Base-by-base conservation (phyloP, 1,140 invertebrate genomes). In the Drosophila sproati region DNA sequence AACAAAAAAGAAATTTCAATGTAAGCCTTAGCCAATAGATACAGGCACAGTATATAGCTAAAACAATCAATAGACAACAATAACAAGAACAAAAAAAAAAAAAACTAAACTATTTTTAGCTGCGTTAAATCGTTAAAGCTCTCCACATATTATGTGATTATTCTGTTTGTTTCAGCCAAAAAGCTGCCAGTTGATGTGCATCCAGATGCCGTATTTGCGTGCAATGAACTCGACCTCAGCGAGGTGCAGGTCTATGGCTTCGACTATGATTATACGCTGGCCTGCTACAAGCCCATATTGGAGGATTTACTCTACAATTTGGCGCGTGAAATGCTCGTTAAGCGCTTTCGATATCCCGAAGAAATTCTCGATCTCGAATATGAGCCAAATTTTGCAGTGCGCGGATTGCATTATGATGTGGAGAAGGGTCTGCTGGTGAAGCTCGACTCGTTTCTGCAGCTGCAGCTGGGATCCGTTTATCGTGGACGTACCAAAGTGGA, bases 231-330 rank as follows among this genome's bases (percentile, higher is more conserved):
- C 28, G 96, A 98, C 93, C 93, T 99, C 29, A 95, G 96, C 68
- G 97, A 98, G 91, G 97, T 99, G 39, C 95, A 97, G 87, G 97
- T 99, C 1, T 99, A 99, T 94, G 98, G 98, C 12, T 99, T 99
- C 94, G 98, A 99, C 94, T 99, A 99, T 94, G 98, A 99, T 93
- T 99, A 99, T 91, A 99, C 98, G 0, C 93, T 99, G 71, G 98
- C 98, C n/a, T 97, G 97, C 85, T 99, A 99, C 93, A 98, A 97
- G 87, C 96, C 96, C 20, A 95, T 96, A 41, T 93, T 99, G 91
- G 97, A 99, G 92, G 95, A 96, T 90, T 93, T 99, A n/a, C 94
- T 99, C 4, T 99, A 99, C 93, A 96, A 98, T 90, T 94, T 99
- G 43, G 98, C 97, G 5, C 95, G 96, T 77, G 96, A 98, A 82